A percentile compares a stretch with the other conserved stretches of the same genome.
These are phyloP conservation scores for Apamea anceps DNA, from an alignment of 2,888 invertebrate genomes.

Conservation along the genomic window DNA sequence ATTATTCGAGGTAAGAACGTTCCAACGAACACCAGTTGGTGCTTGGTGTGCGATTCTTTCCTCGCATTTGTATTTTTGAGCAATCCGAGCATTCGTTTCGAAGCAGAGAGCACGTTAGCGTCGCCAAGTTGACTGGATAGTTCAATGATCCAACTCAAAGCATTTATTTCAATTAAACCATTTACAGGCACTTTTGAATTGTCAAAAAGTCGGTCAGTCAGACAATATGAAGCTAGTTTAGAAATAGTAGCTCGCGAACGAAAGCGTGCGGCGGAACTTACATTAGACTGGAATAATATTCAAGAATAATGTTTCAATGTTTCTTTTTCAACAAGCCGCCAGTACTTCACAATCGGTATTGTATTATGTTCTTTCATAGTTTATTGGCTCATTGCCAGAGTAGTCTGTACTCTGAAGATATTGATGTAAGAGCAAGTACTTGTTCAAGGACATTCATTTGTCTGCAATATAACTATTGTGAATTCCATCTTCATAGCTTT, in stretches of 20 bases:
- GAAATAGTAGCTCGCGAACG: neutral
- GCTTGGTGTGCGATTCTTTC: neutral
- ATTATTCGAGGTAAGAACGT: neutral
- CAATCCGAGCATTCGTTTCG: neutral
- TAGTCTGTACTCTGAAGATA: conserved; percentile 11
- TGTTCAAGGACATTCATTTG: neutral
- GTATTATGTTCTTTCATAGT: conserved; percentile 20
- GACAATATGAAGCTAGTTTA: too few relatives aligned
- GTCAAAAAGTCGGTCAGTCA: too few relatives aligned
- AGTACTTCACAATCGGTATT: conserved; percentile 12
- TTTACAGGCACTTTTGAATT: too few relatives aligned
- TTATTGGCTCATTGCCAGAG: conserved; percentile 41
- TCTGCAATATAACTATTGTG: neutral
- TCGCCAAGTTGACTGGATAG: neutral
- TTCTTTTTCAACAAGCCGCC: conserved; percentile 19
- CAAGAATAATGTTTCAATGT: neutral
- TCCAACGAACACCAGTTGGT: neutral
- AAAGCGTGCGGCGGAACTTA: neutral
- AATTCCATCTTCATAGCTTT: neutral
- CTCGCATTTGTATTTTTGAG: neutral
- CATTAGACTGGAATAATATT: neutral
- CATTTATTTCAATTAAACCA: too few relatives aligned
- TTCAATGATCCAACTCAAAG: neutral
- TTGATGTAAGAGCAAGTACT: conserved; percentile 17
- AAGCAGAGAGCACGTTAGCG: neutral